Percentiles rank a stretch among this genome's conserved stretches.
These are phyloP conservation scores for Lamellibrachia luymesi DNA, from an alignment of 1,140 invertebrate species.

Conservation along the genomic window DNA sequence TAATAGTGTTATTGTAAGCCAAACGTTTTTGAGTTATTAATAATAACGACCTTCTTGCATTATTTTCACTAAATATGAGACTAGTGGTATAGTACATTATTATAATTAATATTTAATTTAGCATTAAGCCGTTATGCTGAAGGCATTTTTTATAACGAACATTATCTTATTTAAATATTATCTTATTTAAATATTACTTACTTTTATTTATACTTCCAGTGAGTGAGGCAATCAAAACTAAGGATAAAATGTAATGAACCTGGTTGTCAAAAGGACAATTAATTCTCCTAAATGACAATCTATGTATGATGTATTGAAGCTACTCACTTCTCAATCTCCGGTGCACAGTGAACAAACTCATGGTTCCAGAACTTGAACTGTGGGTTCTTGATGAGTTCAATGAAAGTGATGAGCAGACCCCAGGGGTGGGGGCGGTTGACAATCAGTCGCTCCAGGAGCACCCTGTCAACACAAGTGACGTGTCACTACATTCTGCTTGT, in stretches of 20 bases:
- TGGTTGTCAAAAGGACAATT: neutral
- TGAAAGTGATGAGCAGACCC: conserved; percentile 98
- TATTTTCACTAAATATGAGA: no score
- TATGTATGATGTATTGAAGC: neutral
- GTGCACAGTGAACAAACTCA: conserved; percentile 98
- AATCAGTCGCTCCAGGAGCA: conserved; percentile 92
- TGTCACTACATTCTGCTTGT: neutral
- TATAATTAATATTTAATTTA: no score
- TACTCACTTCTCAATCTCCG: conserved; percentile 92
- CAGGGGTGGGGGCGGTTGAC: conserved; percentile 98
- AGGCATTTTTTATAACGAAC: no score
- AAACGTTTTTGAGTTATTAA: no score
- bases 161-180: no score
- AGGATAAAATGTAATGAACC: neutral
- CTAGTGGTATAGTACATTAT: no score
- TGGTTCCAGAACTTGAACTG: conserved; percentile 99
- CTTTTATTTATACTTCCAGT: neutral
- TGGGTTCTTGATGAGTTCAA: conserved; percentile 97
- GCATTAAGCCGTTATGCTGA: no score
- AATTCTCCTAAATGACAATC: neutral
- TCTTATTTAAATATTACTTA: neutral
- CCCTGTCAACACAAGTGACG: conserved; percentile 61
- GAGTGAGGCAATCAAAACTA: neutral
- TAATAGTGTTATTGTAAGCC: no score
- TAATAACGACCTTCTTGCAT: no score